Evolutionary conservation across 2,113 vertebrate species (phyloP).

Genomic region (Nothoprocta perdicaria): DNA sequence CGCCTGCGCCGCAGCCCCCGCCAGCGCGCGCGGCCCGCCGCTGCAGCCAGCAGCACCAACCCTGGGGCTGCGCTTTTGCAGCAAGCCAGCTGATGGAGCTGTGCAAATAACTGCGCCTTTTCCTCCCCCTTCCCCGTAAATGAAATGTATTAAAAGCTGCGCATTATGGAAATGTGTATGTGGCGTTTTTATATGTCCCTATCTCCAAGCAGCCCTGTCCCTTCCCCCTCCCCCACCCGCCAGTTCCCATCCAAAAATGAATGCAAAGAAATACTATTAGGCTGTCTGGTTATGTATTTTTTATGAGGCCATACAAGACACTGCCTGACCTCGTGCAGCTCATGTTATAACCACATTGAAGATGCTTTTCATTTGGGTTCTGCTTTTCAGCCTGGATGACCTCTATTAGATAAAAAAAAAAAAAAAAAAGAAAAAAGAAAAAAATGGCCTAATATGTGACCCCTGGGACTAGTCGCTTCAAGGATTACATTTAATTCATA

Average conservation of each 20-base stretch:
- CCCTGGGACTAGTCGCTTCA: slow-evolving; percentile 80
- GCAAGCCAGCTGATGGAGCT: neutral
- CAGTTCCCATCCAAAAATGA: slow-evolving; percentile 82
- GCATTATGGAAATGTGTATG: slow-evolving; percentile 48
- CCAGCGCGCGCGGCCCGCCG: too few relatives aligned
- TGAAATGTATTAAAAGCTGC: slow-evolving; percentile 35
- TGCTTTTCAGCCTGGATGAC: slow-evolving; percentile 86
- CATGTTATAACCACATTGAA: slow-evolving; percentile 85
- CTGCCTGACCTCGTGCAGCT: slow-evolving; percentile 84
- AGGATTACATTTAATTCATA: slow-evolving; percentile 87
- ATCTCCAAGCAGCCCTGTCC: slow-evolving; percentile 30
- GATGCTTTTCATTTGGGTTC: slow-evolving; percentile 87
- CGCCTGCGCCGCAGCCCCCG: too few relatives aligned
- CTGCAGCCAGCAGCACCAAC: too few relatives aligned
- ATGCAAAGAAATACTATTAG: slow-evolving; percentile 88
- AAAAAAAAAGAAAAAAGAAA: slow-evolving; percentile 62
- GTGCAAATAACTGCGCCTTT: slow-evolving; percentile 16
- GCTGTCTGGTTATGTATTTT: slow-evolving; percentile 88
- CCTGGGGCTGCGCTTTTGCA: too few relatives aligned
- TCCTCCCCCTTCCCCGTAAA: neutral
- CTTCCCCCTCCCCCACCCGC: slow-evolving; percentile 71
- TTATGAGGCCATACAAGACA: slow-evolving; percentile 86
- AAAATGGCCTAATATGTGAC: slow-evolving; percentile 81
- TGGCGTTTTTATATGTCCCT: slow-evolving; percentile 6
- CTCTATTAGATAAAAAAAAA: slow-evolving; percentile 84